phyloP scores from a whole-genome alignment of 2,113 vertebrate species.

The Tragulus kanchil region DNA sequence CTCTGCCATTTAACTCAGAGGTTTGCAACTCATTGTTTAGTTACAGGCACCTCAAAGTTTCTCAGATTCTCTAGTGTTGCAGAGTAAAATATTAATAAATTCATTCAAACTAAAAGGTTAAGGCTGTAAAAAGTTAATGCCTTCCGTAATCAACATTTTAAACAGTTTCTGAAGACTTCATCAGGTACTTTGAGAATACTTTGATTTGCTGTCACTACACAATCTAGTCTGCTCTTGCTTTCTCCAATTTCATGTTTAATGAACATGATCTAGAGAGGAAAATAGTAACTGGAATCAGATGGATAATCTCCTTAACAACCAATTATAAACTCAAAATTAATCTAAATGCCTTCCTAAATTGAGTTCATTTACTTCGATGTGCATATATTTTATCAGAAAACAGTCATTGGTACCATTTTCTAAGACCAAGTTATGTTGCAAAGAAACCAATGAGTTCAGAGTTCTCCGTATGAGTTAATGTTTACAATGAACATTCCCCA shows the following conservation, averaged over 20 bases:
- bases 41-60: background rate
- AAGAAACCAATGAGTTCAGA: background rate
- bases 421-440: background rate
- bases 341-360: slow-evolving; percentile 1
- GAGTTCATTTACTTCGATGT: background rate
- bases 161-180: background rate
- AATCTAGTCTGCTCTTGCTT: background rate
- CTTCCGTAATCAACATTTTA: background rate
- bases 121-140: background rate
- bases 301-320: background rate
- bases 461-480: background rate
- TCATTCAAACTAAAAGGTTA: background rate
- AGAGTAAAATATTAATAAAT: background rate
- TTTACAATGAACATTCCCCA: background rate
- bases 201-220: background rate
- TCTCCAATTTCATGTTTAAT: background rate
- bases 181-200: background rate
- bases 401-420: background rate
- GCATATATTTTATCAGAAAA: background rate
- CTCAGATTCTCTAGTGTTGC: background rate
- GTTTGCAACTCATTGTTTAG: background rate
- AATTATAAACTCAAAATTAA: background rate
- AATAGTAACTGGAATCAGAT: background rate
- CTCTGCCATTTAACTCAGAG: background rate
- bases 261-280: background rate